Base-by-base conservation (phyloP, 2,888 invertebrate species). In the Drosophila ezoana region DNA sequence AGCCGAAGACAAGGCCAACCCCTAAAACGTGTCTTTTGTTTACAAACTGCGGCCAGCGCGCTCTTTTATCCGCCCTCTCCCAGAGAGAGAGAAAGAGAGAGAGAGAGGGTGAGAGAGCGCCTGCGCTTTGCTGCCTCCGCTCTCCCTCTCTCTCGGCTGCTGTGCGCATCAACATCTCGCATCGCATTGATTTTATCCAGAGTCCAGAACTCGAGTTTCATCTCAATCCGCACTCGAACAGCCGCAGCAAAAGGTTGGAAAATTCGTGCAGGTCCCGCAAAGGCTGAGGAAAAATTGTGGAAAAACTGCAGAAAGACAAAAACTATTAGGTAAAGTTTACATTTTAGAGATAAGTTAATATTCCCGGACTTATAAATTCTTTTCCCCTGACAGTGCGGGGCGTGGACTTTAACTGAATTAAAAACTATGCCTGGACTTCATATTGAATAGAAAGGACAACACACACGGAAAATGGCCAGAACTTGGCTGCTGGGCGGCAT, bases 111-210 rank as follows among this genome's bases (percentile, higher is more conserved):
- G 23, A 18, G 35, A 23, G 51, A 16, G 32, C 40, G 48, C 62
- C 4, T 45, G 64, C 63, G 64, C 58, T 4, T 18, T 11, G 8
- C n/a, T 48, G 35, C 11, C 38, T 45, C 32, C 53, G 35, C 76
- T 53, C 78, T 68, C 47, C 3, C 23, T 23, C 23, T 23, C 76
- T 53, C 78, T 68, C 47, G 67, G 85, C 79, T 86, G 87, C 87
- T 86, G 82, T 60, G 82, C 87, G 79, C 76, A 68, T 74, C 72
- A 13, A 35, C 57, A 76, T 76, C 78, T 80, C 72, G 35, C 66
- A 70, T 74, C 74, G 56, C 81, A 86, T 87, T 87, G 86, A 86
- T 86, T 87, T 83, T 83, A 87, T 87, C 87, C 87, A 80, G 88
- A 86, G 76, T 86, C 77, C 79, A 68, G 75, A 77, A 74, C 72